Base-by-base conservation (phyloP, 2,113 vertebrate genomes). In the Dicerorhinus sumatrensis region DNA sequence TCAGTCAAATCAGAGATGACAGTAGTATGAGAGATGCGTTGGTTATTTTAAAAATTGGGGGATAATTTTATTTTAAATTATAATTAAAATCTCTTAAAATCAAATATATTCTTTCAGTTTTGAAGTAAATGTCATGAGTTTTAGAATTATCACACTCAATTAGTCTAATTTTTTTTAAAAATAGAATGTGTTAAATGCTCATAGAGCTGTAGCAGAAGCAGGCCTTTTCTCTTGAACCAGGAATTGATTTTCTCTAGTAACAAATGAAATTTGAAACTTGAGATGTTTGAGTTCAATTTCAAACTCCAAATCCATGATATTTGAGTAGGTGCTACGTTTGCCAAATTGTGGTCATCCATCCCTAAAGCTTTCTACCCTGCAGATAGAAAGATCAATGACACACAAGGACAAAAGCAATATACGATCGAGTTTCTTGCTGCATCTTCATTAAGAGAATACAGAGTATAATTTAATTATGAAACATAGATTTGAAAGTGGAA, bases 321-420 rank as follows among this genome's bases (percentile, higher is more conserved):
- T 75, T 73, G 56, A 93, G 17, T 67, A 95, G 73, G 31, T 95
- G 33, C 7, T 89, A 23, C 36, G 69, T 82, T 91, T 96, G 39
- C 18, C 8, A 95, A 94, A 86, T 82, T 96, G 39, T 73, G 17
- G 81, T 94, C 60, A 84, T 83, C 14, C 36, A 62, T 82, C 54
- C 29, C 31, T 85, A 92, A 88, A 86, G 29, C n/a, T 82, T 56
- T 97, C 29, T 31, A 63, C 54, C 11, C 27, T 73, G 13, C 17
- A 36, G 33, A 94, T 69, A 92, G 65, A 90, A 69, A 79, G 36
- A 95, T 97, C 70, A 93, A 81, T 91, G 29, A 46, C 91, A 77
- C 29, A 86, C 23, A 91, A 65, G 89, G 70, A 73, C 63, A 72
- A 90, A 96, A 90, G 91, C 82, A 92, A 73, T 94, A 46, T 82